These are phyloP conservation scores for Coptotermes formosanus DNA, from an alignment of 1,140 invertebrate genomes.

Conservation along the genomic window DNA sequence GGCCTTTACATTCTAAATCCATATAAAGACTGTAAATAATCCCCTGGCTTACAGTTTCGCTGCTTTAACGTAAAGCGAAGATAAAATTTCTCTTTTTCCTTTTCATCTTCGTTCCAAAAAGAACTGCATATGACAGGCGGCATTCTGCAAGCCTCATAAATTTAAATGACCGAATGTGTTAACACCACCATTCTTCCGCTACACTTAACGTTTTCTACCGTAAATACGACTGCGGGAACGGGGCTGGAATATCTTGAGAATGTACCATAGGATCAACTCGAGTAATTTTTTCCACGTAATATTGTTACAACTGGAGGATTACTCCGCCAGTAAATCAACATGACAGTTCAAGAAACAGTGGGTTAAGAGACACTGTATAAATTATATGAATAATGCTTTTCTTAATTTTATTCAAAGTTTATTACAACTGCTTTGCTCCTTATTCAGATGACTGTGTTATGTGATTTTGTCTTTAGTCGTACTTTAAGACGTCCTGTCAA, in stretches of 20 bases:
- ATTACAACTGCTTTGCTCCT: too few relatives aligned
- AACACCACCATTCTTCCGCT: background rate
- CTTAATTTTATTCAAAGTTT: too few relatives aligned
- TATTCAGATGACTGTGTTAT: too few relatives aligned
- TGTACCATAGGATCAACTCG: background rate
- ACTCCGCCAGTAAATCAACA: background rate
- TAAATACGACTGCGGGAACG: background rate
- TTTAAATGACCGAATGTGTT: background rate
- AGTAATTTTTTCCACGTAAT: background rate
- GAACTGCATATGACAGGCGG: background rate
- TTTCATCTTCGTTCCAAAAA: background rate
- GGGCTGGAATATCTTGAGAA: background rate
- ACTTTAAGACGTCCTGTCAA: too few relatives aligned
- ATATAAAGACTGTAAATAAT: background rate
- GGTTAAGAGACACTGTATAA: background rate
- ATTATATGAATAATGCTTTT: background rate
- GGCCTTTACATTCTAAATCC: background rate
- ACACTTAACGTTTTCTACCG: background rate
- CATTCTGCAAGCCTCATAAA: background rate
- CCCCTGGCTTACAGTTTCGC: background rate
- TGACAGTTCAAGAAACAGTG: background rate
- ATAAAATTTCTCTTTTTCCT: background rate
- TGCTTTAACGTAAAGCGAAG: background rate
- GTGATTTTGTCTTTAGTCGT: too few relatives aligned
- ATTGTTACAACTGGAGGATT: background rate